phyloP scores from a whole-genome alignment of 2,113 vertebrate species.

The Marcusenius ussheri region DNA sequence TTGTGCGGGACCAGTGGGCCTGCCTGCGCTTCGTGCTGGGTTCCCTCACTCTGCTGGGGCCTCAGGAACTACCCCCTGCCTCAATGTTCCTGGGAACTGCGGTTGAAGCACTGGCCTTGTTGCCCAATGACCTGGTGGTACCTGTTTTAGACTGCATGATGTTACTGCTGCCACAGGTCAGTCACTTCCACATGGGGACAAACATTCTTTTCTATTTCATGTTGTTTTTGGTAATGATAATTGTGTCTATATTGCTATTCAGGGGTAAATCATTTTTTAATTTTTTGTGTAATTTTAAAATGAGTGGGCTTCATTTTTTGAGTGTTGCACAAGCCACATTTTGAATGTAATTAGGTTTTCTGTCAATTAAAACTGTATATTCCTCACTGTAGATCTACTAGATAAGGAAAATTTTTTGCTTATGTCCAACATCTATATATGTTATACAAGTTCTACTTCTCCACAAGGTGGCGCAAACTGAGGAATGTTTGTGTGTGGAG shows the following conservation, averaged over 20 bases:
- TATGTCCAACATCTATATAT: neutral
- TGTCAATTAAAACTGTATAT: neutral
- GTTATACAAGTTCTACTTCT: neutral
- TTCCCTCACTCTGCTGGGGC: constrained; percentile 15
- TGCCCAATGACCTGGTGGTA: constrained; percentile 72
- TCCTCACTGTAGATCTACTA: neutral
- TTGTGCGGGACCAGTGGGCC: constrained; percentile 77
- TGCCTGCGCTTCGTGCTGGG: constrained; percentile 69
- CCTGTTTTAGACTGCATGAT: constrained; percentile 79
- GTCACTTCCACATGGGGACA: neutral
- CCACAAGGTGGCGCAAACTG: constrained; percentile 60
- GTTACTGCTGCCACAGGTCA: constrained; percentile 71
- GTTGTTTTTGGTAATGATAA: neutral
- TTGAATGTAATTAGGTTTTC: neutral
- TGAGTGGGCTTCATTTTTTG: neutral
- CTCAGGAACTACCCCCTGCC: constrained; percentile 29
- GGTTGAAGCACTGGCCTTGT: constrained; percentile 70
- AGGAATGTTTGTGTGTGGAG: constrained; percentile 62
- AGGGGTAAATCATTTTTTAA: neutral
- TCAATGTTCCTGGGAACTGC: constrained; percentile 52
- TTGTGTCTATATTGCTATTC: neutral
- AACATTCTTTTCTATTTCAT: neutral
- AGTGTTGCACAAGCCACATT: neutral
- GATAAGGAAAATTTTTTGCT: neutral
- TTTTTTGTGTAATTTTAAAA: neutral